These are phyloP conservation scores for Zaprionus bogoriensis DNA, from an alignment of 2,888 invertebrate species.

Conservation along the genomic window DNA sequence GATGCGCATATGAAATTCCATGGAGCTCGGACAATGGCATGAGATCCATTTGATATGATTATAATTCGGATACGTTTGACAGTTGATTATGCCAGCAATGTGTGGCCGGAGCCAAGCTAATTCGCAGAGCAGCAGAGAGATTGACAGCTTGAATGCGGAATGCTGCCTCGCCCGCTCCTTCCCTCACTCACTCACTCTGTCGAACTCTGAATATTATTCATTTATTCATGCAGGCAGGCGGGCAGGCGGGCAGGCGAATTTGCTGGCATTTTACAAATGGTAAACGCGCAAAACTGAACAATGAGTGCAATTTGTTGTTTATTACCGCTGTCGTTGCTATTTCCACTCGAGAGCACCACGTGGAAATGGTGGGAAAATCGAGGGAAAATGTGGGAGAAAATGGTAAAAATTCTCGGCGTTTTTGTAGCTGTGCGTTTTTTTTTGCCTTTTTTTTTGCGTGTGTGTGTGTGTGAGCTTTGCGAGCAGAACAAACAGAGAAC, in stretches of 20 bases:
- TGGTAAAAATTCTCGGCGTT: not conserved
- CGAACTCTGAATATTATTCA: slow-evolving; percentile 26
- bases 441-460: not conserved
- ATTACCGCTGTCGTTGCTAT: slow-evolving; percentile 50
- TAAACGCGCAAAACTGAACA: slow-evolving; percentile 32
- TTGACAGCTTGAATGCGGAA: not conserved
- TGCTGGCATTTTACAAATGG: slow-evolving; percentile 24
- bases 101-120: not conserved
- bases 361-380: slow-evolving; percentile 30
- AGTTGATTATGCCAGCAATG: slow-evolving; percentile 5
- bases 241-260: not conserved
- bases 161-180: no score
- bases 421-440: not conserved
- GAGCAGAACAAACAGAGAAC: slow-evolving; percentile 35
- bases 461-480: not conserved
- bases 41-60: not conserved
- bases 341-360: slow-evolving; percentile 46
- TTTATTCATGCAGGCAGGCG: slow-evolving; percentile 19
- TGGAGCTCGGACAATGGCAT: not conserved
- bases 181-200: no score
- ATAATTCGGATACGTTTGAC: slow-evolving; percentile 1
- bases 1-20: not conserved
- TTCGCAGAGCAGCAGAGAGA: not conserved
- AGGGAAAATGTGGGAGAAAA: slow-evolving; percentile 2
- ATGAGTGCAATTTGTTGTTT: slow-evolving; percentile 66